These are phyloP conservation scores for Brachionus paranguensis DNA, from an alignment of 1,140 invertebrate species.

Conservation along the genomic window DNA sequence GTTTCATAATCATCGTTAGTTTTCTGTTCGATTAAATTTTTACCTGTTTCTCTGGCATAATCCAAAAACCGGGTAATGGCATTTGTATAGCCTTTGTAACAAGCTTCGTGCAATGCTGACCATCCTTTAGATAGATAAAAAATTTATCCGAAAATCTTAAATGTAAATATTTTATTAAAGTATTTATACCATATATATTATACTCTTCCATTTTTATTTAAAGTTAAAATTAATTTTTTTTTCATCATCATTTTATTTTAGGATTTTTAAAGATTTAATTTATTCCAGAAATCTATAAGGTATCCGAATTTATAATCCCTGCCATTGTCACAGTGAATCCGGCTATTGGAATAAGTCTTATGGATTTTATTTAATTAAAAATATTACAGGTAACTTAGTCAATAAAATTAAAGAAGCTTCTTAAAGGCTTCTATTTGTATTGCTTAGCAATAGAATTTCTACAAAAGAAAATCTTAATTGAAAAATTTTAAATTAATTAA, in stretches of 20 bases:
- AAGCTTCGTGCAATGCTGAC: constrained; percentile 26
- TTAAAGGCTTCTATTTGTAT: background rate
- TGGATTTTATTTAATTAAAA: background rate
- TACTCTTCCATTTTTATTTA: constrained; percentile 34
- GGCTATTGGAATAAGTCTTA: background rate
- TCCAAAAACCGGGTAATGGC: constrained; percentile 5
- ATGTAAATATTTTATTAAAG: background rate
- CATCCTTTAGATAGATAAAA: background rate
- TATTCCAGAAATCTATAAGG: background rate
- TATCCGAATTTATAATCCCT: background rate
- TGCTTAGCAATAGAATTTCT: background rate
- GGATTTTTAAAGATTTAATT: background rate
- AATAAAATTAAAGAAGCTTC: background rate
- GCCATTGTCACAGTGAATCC: background rate
- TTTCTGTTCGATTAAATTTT: constrained; percentile 19
- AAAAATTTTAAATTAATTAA: background rate
- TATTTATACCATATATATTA: constrained; percentile 2
- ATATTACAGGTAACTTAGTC: background rate
- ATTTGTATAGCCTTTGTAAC: constrained; percentile 37
- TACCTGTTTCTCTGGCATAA: constrained; percentile 17
- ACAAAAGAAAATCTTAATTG: background rate
- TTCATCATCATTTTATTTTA: background rate
- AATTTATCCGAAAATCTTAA: too few species aligned
- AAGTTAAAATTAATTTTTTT: background rate
- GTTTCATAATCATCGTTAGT: constrained; percentile 16